phyloP scores from a whole-genome alignment of 1,140 invertebrate genomes.

The Sitophilus oryzae region DNA sequence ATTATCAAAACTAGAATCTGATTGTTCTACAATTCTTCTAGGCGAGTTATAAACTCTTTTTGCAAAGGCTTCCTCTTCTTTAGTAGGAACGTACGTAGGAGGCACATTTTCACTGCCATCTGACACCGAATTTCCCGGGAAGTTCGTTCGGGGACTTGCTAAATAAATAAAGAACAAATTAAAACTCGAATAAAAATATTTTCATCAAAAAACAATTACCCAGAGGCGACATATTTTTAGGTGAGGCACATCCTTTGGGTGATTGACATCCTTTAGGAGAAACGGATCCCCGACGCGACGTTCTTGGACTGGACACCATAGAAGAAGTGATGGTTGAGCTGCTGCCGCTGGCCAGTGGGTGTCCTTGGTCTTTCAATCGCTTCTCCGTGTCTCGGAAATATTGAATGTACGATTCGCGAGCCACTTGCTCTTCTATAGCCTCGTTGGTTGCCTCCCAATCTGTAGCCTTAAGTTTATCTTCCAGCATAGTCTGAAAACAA shows the following conservation, averaged over 20 bases:
- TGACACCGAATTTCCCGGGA: conserved; percentile 18
- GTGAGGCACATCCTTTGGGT: conserved; percentile 35
- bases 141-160: conserved; percentile 32
- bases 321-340: conserved; percentile 42
- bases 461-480: conserved; percentile 86
- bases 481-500: conserved; percentile 72
- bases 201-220: conserved; percentile 16
- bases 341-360: conserved; percentile 35
- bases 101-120: conserved; percentile 24
- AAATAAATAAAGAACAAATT: conserved; percentile 6
- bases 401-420: conserved; percentile 83
- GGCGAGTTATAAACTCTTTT: conserved; percentile 32
- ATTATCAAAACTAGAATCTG: conserved; percentile 21
- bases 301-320: conserved; percentile 35
- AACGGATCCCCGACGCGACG: conserved; percentile 35
- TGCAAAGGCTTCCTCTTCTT: conserved; percentile 30
- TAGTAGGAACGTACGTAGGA: conserved; percentile 29
- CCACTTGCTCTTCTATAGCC: conserved; percentile 85
- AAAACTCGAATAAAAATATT: neutral
- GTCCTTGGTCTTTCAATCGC: conserved; percentile 35
- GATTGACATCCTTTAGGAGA: conserved; percentile 39
- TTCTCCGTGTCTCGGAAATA: conserved; percentile 47
- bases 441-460: conserved; percentile 94
- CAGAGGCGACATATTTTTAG: conserved; percentile 32
- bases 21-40: conserved; percentile 25